Conservation (phyloP, 2,888 invertebrate genomes). For the Drosophila setosimentum region DNA sequence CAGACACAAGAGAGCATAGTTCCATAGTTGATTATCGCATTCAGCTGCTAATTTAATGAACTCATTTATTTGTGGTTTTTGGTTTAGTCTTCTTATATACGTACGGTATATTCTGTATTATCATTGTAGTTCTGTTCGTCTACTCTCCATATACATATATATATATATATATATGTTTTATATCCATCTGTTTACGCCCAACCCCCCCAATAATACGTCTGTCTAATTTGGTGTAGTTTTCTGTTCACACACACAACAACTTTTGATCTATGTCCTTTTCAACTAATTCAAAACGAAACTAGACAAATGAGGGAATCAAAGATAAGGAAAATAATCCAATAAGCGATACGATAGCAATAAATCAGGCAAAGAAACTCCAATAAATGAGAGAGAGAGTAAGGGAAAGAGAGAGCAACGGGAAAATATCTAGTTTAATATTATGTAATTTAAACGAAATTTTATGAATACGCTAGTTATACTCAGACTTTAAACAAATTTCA, state of each 20-base stretch:
- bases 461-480: constrained; percentile 76
- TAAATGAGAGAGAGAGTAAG: constrained; percentile 9
- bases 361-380: constrained; percentile 35
- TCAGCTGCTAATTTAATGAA: constrained; percentile 61
- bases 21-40: constrained; percentile 34
- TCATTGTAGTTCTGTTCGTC: constrained; percentile 60
- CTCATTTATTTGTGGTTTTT: constrained; percentile 56
- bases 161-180: neutral
- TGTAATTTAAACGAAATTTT: constrained; percentile 79
- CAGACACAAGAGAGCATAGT: constrained; percentile 8
- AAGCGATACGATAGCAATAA: constrained; percentile 23
- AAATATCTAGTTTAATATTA: constrained; percentile 78
- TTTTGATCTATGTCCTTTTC: constrained; percentile 19
- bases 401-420: constrained; percentile 48
- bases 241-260: constrained; percentile 14
- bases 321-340: constrained; percentile 36
- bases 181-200: neutral
- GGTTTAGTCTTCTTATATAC: constrained; percentile 52
- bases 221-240: constrained; percentile 18
- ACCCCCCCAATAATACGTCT: neutral
- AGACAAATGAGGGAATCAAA: constrained; percentile 68
- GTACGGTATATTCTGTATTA: constrained; percentile 63
- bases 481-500: constrained; percentile 59
- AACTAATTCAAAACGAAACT: constrained; percentile 32
- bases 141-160: constrained; percentile 11